Base-by-base conservation (phyloP, 1,140 invertebrate species). In the Diploscapter pachys region DNA sequence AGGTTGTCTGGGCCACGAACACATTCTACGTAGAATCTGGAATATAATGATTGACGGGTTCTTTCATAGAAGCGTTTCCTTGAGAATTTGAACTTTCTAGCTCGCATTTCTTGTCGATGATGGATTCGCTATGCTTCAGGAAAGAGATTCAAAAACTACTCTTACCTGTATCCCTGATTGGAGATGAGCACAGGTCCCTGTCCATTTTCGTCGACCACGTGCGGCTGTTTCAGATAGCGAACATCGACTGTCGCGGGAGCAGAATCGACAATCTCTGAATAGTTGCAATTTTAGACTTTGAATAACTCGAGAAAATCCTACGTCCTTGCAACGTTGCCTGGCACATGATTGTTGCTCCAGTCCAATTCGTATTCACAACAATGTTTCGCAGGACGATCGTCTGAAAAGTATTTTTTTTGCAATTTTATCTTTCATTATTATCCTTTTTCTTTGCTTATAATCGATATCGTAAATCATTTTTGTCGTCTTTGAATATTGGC, bases 181-280 rank as follows among this genome's bases (percentile, higher is more conserved):
- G 81, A 72, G 72, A 85, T 82, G 4, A 81, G 71, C n/a, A 85
- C 83, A n/a, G 83, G 83, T 49, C 80, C 80, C 65, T 85, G 82
- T 49, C 79, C 82, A 63, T 72, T 80, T 49, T 74, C 66, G 71
- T 85, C 83, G n/a, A 85, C 83, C 48, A 85, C 84, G 72, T 85
- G 83, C 13, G 83, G 81, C 63, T 82, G 75, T 8, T 80, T 71
- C 31, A 85, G 73, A 72, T 85, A 85, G 59, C 79, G 73, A 50
- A 85, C 83, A 54, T 85, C 77, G 51, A 85, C 79, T 11, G 76
- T 71, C 8, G 82, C 79, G 11, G 80, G 79, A 11, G 80, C 59
- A 5, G 83, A 85, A 71, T 85, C 81, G 59, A 85, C 80, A 8
- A 78, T 85, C 13, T 74, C 72, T 64, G 71, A 74, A 75, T 72